Percentiles rank a stretch among this genome's conserved stretches.
phyloP scores from a whole-genome alignment of 2,797 vertebrate genomes.

The Natrix natrix region DNA sequence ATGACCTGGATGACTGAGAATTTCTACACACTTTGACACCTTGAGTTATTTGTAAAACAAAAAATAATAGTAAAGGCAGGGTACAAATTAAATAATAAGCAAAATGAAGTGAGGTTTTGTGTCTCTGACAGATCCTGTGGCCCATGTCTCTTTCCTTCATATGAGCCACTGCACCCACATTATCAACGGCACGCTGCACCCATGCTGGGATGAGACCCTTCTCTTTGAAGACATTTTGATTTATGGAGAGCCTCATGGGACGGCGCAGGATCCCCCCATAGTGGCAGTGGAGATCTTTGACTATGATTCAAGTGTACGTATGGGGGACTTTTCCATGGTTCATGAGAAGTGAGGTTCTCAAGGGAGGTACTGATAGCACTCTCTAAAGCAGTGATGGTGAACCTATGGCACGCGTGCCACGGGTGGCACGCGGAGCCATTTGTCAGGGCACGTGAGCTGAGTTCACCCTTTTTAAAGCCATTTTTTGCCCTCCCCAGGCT shows the following conservation, averaged over 20 bases:
- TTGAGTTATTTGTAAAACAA: background rate
- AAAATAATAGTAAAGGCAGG: background rate
- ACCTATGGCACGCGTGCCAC: too few species aligned
- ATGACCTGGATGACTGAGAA: too few species aligned
- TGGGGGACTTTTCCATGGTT: background rate
- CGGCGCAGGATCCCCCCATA: constrained; percentile 43
- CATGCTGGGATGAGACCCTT: constrained; percentile 68
- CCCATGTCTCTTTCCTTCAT: constrained; percentile 61
- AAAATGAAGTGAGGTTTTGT: background rate
- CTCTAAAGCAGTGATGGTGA: too few species aligned
- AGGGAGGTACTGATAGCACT: too few species aligned
- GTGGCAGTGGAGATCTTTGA: constrained; percentile 67
- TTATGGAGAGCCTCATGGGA: constrained; percentile 58
- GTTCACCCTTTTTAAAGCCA: too few species aligned
- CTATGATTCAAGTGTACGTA: background rate
- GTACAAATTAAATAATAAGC: background rate
- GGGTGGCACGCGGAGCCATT: too few species aligned
- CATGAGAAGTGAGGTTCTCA: background rate
- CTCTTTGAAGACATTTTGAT: constrained; percentile 66
- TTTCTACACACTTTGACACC: background rate
- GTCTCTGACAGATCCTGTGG: constrained; percentile 48
- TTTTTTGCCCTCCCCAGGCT: too few species aligned
- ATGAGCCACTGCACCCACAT: constrained; percentile 59
- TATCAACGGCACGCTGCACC: constrained; percentile 47
- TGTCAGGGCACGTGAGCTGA: too few species aligned